A percentile compares a stretch with the other conserved stretches of the same genome.
Evolutionary conservation across 2,797 vertebrate species (phyloP).

Genomic region (Phataginus tetradactyla): DNA sequence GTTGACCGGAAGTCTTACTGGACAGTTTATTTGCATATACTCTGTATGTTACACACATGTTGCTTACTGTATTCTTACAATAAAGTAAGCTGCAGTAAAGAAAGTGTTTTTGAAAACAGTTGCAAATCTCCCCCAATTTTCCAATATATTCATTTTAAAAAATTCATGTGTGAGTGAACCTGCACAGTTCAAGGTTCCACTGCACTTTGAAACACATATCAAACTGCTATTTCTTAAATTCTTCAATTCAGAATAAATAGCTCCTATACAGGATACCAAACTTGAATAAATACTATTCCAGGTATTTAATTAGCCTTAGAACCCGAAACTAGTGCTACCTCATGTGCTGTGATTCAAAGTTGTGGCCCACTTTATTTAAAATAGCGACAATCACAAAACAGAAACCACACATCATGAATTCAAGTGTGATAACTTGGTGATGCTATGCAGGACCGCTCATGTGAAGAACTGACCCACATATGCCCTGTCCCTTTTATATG

Average conservation of each 20-base stretch:
- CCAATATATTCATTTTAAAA: too few species aligned
- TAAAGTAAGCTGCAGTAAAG: too few species aligned
- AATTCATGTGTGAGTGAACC: too few species aligned
- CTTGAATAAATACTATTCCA: background rate
- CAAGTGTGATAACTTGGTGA: background rate
- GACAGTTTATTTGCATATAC: too few species aligned
- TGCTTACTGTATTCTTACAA: too few species aligned
- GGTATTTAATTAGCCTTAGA: background rate
- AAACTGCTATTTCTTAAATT: background rate
- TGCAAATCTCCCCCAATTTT: too few species aligned
- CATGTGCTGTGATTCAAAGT: background rate
- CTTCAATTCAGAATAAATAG: slow-evolving; percentile 28
- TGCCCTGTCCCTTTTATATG: background rate
- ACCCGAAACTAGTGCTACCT: background rate
- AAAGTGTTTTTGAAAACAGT: too few species aligned
- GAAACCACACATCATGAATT: background rate
- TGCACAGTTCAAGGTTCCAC: too few species aligned
- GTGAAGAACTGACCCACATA: background rate
- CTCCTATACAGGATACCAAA: background rate
- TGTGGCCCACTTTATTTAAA: slow-evolving; percentile 50
- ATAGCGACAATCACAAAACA: background rate
- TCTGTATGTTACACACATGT: too few species aligned
- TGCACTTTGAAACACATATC: background rate
- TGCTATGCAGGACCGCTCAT: background rate
- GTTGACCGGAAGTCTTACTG: too few species aligned